Evolutionary conservation across 2,113 vertebrate species (phyloP).

Genomic region (Lathamus discolor): DNA sequence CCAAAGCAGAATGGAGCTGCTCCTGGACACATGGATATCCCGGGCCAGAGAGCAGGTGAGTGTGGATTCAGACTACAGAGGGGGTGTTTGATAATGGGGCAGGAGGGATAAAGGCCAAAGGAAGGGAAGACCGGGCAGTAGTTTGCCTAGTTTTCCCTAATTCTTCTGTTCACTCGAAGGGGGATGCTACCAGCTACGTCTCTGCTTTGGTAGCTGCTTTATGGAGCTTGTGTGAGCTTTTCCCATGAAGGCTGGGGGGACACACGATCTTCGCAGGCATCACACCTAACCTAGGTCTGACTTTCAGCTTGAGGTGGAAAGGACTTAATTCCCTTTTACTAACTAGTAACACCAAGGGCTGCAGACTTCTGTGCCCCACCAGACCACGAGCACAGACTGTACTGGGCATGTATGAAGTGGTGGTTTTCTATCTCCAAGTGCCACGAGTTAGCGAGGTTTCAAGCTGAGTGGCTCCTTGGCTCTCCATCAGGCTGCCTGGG

Average conservation of each 20-base stretch:
- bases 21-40: slow-evolving; percentile 92
- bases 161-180: background rate
- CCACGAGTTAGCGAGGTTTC: background rate
- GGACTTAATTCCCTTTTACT: background rate
- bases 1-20: slow-evolving; percentile 81
- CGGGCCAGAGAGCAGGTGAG: slow-evolving; percentile 82
- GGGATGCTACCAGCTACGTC: background rate
- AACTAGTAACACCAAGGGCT: no score
- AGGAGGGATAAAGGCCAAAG: background rate
- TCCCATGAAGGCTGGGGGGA: background rate
- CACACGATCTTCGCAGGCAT: background rate
- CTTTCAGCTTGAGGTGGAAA: background rate
- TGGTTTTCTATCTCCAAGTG: background rate
- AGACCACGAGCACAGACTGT: background rate
- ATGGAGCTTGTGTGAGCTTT: background rate
- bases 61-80: background rate
- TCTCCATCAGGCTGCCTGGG: background rate
- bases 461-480: background rate
- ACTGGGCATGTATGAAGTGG: background rate
- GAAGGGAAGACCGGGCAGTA: background rate
- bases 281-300: background rate
- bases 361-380: background rate
- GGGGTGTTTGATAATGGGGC: background rate
- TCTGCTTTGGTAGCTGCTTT: background rate
- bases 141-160: background rate